phyloP scores from a whole-genome alignment of 2,113 vertebrate genomes.

The Rhizomys pruinosus region DNA sequence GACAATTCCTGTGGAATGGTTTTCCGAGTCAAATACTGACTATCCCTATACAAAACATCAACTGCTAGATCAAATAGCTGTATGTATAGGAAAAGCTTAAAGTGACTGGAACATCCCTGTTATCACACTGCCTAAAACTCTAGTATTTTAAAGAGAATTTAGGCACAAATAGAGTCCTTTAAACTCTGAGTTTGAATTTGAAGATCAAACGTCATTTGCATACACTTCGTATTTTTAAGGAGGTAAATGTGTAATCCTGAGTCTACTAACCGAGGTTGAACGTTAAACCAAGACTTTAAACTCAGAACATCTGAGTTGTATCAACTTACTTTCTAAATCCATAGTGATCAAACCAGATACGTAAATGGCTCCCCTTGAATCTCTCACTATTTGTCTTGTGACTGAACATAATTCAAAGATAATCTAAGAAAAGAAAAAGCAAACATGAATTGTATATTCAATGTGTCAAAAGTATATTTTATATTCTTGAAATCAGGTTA shows the following conservation, averaged over 20 bases:
- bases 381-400: neutral
- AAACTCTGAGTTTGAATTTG: neutral
- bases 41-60: neutral
- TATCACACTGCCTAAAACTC: neutral
- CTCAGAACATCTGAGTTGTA: neutral
- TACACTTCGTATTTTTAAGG: neutral
- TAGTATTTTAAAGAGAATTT: neutral
- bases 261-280: neutral
- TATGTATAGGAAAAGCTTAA: neutral
- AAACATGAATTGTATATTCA: neutral
- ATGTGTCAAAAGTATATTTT: neutral
- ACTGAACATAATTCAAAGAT: neutral
- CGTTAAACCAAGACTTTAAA: slow-evolving; percentile 10
- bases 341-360: neutral
- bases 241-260: neutral
- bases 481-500: neutral
- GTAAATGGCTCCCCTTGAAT: neutral
- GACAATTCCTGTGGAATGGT: neutral
- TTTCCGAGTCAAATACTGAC: neutral
- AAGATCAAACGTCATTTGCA: neutral
- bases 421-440: slow-evolving; percentile 51
- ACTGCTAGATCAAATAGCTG: neutral
- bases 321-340: slow-evolving; percentile 47
- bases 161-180: neutral
- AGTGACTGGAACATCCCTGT: neutral